phyloP scores from a whole-genome alignment of 2,113 vertebrate species.

The Acrocephalus arundinaceus region DNA sequence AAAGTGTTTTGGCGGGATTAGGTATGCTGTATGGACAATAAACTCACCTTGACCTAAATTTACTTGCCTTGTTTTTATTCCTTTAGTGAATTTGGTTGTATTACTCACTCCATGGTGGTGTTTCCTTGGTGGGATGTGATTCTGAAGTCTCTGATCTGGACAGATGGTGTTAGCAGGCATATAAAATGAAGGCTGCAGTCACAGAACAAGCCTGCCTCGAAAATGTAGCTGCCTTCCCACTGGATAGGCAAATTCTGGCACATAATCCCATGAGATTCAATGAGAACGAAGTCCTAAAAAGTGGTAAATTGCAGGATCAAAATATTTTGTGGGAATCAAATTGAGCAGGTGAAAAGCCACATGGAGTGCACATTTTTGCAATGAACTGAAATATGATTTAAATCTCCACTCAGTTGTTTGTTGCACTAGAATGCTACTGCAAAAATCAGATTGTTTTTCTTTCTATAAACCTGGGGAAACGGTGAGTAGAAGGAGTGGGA shows the following conservation, averaged over 20 bases:
- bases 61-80: conserved; percentile 11
- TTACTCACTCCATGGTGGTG: neutral
- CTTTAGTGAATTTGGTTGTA: neutral
- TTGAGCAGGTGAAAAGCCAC: neutral
- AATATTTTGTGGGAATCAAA: neutral
- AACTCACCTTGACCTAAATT: conserved; percentile 84
- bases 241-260: neutral
- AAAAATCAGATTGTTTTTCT: neutral
- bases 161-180: neutral
- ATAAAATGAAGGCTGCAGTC: neutral
- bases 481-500: neutral
- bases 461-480: neutral
- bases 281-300: neutral
- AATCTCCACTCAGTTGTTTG: neutral
- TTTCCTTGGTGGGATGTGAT: neutral
- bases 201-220: neutral
- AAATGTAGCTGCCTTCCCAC: neutral
- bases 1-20: conserved; percentile 79
- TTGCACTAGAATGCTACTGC: neutral
- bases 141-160: neutral
- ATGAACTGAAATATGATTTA: neutral
- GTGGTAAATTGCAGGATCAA: neutral
- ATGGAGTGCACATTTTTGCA: neutral
- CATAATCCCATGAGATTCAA: neutral
- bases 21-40: conserved; percentile 85